Evolutionary conservation across 2,797 vertebrate genomes (phyloP), one percentile per base, ranked within the genome.

Genomic region (Cetoscarus ocellatus): DNA sequence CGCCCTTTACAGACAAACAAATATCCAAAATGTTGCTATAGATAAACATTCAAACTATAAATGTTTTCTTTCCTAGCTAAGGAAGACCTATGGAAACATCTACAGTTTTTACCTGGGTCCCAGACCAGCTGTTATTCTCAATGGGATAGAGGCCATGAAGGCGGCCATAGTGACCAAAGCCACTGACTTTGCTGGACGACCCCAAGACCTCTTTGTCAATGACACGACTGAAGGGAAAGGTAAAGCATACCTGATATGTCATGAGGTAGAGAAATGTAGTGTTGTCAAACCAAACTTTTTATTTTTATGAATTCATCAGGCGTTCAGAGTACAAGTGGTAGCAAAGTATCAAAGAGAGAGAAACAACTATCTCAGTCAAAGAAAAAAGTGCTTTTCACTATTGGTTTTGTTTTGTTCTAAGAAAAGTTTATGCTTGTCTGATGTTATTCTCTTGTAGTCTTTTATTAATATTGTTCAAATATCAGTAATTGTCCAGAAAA

Each of bases 121-220:
- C 14, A 90, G 10, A 67, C 88, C 90, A 45, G 80, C 43, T 8
- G 83, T 94, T 0, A 7, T 95, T 81, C 84, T 96, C 77, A 87
- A 78, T 76, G 93, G 94, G 71, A 79, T 92, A 69, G 85, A 94
- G 86, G 86, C 88, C 65, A 94, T 96, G 73, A 95, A 90, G 63
- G 94, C 93, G 50, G 91, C 89, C 18, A 50, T 93, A 13, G 75
- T 94, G 10, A 85, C 49, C 19, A 91, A 85, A 27, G 79, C 71
- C 7, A 47, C 1, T 17, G 93, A 94, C 18, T 93, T 92, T 52
- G 85, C 91, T 13, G 93, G 93, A 80, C 74, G 94, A 49, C 93
- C 93, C 0, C 83, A 91, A 56, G 87, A 87, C 58, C 58, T 94
- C 14, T 58, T 88, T 18, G 0, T 90, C 11, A 92, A 73, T 57